Conservation (phyloP, 2,888 invertebrate species). For the Andricus curvator region DNA sequence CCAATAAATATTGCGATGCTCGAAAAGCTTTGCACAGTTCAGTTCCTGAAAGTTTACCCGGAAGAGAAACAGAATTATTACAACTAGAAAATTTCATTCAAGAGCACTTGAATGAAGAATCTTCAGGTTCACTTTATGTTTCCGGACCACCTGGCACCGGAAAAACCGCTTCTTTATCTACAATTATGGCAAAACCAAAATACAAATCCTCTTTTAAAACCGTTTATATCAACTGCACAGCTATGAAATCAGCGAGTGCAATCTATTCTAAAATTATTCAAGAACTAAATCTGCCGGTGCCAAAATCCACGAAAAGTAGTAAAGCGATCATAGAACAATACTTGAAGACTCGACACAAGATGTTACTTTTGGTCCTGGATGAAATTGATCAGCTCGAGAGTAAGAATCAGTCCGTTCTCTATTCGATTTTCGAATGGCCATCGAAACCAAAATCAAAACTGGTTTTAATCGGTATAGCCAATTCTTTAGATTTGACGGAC, state of each 20-base stretch:
- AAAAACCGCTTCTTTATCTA: slow-evolving; percentile 93
- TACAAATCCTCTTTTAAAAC: slow-evolving; percentile 82
- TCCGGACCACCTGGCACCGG: slow-evolving; percentile 99
- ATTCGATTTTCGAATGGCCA: slow-evolving; percentile 97
- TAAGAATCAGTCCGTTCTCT: slow-evolving; percentile 90
- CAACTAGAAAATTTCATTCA: slow-evolving; percentile 85
- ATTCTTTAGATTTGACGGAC: slow-evolving; percentile 96
- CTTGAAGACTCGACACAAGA: slow-evolving; percentile 84
- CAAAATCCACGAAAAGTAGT: slow-evolving; percentile 84
- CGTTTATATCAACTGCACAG: slow-evolving; percentile 93
- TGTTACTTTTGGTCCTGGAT: slow-evolving; percentile 92
- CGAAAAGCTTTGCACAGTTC: slow-evolving; percentile 80
- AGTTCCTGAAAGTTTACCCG: slow-evolving; percentile 81
- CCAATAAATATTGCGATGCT: slow-evolving; percentile 72
- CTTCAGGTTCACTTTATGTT: slow-evolving; percentile 92
- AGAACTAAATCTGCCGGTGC: slow-evolving; percentile 83
- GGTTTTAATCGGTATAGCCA: slow-evolving; percentile 94
- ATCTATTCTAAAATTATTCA: slow-evolving; percentile 89
- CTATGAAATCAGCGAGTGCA: slow-evolving; percentile 89
- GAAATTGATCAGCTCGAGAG: slow-evolving; percentile 97
- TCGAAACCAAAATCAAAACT: slow-evolving; percentile 84
- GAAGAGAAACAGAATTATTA: slow-evolving; percentile 89
- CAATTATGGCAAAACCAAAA: slow-evolving; percentile 85
- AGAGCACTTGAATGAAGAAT: slow-evolving; percentile 82
- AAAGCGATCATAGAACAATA: slow-evolving; percentile 85